Evolutionary conservation across 1,140 invertebrate genomes (phyloP), one percentile per base, ranked within the genome.

Genomic region (Drosophila cardini): DNA sequence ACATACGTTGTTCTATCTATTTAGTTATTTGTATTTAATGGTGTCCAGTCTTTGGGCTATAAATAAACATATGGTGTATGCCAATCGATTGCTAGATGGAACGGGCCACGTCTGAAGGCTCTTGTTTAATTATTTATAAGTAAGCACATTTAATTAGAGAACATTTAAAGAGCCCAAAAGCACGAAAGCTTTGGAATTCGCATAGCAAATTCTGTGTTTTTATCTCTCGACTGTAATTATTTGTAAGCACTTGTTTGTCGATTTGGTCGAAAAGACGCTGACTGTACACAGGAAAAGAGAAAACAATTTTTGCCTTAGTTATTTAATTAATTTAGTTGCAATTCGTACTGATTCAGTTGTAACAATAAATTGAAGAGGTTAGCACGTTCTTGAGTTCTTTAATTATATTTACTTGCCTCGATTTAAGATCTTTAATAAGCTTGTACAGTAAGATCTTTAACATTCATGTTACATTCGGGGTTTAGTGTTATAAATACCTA

Each of bases 101-200:
- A 70, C 63, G 69, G 46, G 13, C 43, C 38, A 34, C 9, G 11
- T 18, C 13, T 67, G 15, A 36, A 15, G 32, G 26, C 30, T 64
- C 46, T 32, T 72, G 36, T 73, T 86, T 73, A 86, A 86, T 87
- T 86, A 87, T 86, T 87, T 79, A 86, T 34, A 53, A 43, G 50
- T 36, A 30, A 83, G 72, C 43, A 78, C 18, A 52, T 32, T 53
- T 63, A 63, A 63, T 52, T 52, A 48, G 55, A 16, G 63, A 53
- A 50, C 50, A 52, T 38, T 70, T 62, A 64, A 75, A 71, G 53
- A 67, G 36, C 15, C 10, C n/a, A 38, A 36, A 36, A 32, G 57
- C 63, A 61, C 70, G 50, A 36, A 45, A 7, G 1, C 52, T 1
- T 18, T 38, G 32, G 21, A n/a, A 32, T 6, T 13, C 9, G 9